Conservation (phyloP, 2,113 vertebrate species). For the Benitochromis conjunctus region DNA sequence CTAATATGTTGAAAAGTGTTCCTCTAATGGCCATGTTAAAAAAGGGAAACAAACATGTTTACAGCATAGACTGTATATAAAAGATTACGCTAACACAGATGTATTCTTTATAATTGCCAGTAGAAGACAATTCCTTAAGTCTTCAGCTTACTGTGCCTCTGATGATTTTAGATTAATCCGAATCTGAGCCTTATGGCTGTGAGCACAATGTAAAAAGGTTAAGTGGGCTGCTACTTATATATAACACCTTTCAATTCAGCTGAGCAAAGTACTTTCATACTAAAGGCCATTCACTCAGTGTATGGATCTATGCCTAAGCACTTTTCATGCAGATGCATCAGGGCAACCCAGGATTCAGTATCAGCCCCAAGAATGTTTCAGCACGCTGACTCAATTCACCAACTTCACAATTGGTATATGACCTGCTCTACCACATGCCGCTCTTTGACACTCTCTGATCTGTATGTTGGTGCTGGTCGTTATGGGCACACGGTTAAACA, state of each 20-base stretch:
- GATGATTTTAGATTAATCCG: background rate
- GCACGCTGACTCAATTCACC: background rate
- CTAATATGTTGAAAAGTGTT: background rate
- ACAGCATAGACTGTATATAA: background rate
- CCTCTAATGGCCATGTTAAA: background rate
- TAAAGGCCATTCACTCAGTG: background rate
- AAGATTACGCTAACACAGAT: background rate
- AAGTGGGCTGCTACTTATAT: background rate
- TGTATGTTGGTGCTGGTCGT: background rate
- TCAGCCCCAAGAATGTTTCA: background rate
- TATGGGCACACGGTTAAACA: background rate
- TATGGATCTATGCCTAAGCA: background rate
- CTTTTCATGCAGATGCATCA: background rate
- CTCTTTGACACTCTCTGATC: background rate
- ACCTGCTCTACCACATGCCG: fast-evolving
- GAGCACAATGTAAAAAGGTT: background rate
- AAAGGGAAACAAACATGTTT: background rate
- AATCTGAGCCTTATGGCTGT: background rate
- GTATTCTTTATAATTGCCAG: background rate
- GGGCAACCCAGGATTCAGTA: background rate
- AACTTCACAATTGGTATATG: background rate
- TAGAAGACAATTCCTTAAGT: background rate
- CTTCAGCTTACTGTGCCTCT: fast-evolving
- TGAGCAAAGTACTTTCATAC: background rate
- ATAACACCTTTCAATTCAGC: background rate